Evolutionary conservation across 2,888 invertebrate genomes (phyloP).

Genomic region (Aphidoletes aphidimyza): DNA sequence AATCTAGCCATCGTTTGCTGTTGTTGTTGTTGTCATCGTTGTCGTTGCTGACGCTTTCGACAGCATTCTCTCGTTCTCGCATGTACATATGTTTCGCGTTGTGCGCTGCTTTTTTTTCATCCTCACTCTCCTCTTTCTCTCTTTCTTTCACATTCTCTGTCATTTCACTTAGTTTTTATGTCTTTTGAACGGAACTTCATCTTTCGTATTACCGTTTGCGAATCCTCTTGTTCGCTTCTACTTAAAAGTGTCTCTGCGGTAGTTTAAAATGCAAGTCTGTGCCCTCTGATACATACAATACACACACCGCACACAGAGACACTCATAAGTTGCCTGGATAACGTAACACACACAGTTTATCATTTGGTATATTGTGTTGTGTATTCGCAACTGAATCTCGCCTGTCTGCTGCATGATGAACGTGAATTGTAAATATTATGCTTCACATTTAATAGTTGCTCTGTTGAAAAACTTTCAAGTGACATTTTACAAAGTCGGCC

Average conservation of each 20-base stretch:
- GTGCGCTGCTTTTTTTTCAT: no score
- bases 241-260: slow-evolving; percentile 46
- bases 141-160: not conserved
- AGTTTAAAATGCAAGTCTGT: slow-evolving; percentile 40
- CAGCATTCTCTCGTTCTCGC: not conserved
- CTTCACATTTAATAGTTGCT: slow-evolving; percentile 37
- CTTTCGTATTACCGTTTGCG: not conserved
- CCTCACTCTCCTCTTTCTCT: not conserved
- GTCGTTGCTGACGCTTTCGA: slow-evolving; percentile 19
- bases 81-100: slow-evolving; percentile 18
- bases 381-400: not conserved
- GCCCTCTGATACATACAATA: not conserved
- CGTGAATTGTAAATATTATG: slow-evolving; percentile 45
- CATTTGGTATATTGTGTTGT: not conserved
- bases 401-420: not conserved
- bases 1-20: not conserved
- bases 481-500: slow-evolving; percentile 13
- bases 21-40: not conserved
- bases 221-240: slow-evolving; percentile 33
- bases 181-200: slow-evolving; percentile 34
- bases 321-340: not conserved
- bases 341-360: not conserved
- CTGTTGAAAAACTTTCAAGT: slow-evolving; percentile 44
- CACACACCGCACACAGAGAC: no score
- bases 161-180: slow-evolving; percentile 49